Evolutionary conservation across 2,888 invertebrate species (phyloP).

Genomic region (Microplitis deprimator): DNA sequence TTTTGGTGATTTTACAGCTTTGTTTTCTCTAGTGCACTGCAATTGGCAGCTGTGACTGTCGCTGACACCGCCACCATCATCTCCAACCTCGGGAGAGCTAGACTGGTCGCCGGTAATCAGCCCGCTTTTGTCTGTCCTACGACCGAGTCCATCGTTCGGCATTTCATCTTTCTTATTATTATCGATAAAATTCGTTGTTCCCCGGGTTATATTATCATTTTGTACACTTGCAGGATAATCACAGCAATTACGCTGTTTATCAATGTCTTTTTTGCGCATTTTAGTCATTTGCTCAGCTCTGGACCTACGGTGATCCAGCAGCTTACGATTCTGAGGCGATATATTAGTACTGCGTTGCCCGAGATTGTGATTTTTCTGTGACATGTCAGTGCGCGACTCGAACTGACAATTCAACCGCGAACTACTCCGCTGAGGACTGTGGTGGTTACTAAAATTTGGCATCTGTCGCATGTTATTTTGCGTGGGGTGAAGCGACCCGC

Average conservation of each 20-base stretch:
- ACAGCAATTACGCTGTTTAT: not conserved
- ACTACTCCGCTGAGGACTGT: conserved; percentile 64
- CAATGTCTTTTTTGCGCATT: conserved; percentile 45
- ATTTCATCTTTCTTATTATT: conserved; percentile 45
- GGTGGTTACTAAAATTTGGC: conserved; percentile 66
- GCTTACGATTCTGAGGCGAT: conserved; percentile 62
- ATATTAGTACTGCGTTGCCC: conserved; percentile 45
- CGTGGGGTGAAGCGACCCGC: conserved; percentile 67
- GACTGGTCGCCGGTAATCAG: conserved; percentile 48
- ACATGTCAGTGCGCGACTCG: conserved; percentile 55
- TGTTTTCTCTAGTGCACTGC: not conserved
- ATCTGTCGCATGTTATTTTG: conserved; percentile 65
- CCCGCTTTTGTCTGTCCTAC: conserved; percentile 67
- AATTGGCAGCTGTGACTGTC: not conserved
- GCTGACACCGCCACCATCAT: conserved; percentile 22
- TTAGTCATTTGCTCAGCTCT: conserved; percentile 64
- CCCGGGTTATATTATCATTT: not conserved
- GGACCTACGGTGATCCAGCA: conserved; percentile 65
- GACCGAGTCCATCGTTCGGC: conserved; percentile 67
- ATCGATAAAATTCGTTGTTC: not conserved
- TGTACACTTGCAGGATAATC: conserved; percentile 7
- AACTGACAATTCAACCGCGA: conserved; percentile 66
- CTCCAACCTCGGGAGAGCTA: conserved; percentile 25
- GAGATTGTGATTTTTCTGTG: conserved; percentile 42
- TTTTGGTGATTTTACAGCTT: not conserved